Base-by-base conservation (phyloP, 2,797 vertebrate species). In the Danio choprae region DNA sequence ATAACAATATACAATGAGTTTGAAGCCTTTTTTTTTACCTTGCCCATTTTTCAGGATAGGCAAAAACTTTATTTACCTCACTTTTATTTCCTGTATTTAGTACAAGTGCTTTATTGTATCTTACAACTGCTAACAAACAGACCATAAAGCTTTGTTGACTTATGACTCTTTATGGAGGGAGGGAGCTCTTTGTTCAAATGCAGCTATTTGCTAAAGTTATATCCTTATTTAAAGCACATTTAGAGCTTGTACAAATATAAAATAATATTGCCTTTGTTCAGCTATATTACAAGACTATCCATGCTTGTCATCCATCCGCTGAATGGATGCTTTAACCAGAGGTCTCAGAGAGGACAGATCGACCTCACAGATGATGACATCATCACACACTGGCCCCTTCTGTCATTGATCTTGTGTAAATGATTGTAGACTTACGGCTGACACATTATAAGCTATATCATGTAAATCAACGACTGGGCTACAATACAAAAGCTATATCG, bases 281-380 rank as follows among this genome's bases (percentile, higher is more conserved):
- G n/a, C 13, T 63, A 29, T 29, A 41, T 40, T 16, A 74, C 58
- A 40, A 62, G 10, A 48, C 16, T 2, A 53, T 16, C 4, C 10
- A 12, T 55, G 9, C 62, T 22, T 44, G 16, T 44, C 10, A 36
- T 7, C 12, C 51, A 11, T 56, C 5, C 20, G 53, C 15, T 51
- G 12, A 5, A 44, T 18, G 6, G 38, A 78, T 60, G 76, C 43
- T 22, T 60, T 51, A 9, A 79, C 41, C 43, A 13, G 43, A 69
- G 22, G 18, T 68, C 44, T 18, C 22, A 60, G 46, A 22, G 44
- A 70, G 67, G 67, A 70, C 77, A 53, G n/a, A 5, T 43, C 44
- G 67, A 79, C 67, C 58, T 63, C 44, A 38, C 1, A 16, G 8
- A 60, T 69, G 8, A 60, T 69, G 65, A 60, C 64, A 69, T 68